Conservation (phyloP, 2,113 vertebrate species). For the Sceloporus tristichus region DNA sequence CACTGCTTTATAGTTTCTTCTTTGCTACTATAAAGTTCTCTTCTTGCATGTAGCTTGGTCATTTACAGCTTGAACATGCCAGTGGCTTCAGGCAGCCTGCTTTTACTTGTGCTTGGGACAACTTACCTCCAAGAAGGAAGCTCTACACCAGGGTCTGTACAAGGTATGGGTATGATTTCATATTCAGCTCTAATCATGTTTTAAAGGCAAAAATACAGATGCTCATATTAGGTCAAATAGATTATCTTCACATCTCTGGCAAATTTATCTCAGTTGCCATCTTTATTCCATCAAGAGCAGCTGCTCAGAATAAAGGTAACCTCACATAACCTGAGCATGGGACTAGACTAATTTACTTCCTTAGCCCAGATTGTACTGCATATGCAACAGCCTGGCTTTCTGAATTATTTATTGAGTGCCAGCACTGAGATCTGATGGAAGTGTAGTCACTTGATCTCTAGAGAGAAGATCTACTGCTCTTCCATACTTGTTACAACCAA, state of each 20-base stretch:
- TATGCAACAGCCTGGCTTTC: not conserved
- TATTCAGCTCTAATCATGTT: not conserved
- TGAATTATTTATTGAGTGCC: not conserved
- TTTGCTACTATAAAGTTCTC: conserved; percentile 57
- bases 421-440: not conserved
- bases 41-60: conserved; percentile 2
- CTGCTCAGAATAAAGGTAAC: not conserved
- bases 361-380: no score
- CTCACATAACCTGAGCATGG: not conserved
- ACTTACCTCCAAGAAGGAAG: conserved; percentile 53
- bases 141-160: conserved; percentile 38
- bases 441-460: not conserved
- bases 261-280: not conserved
- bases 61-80: conserved; percentile 68
- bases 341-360: no score
- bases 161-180: conserved; percentile 70
- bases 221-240: not conserved
- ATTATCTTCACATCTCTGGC: no score
- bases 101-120: conserved; percentile 68
- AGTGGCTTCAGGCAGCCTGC: conserved; percentile 42
- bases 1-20: conserved; percentile 30
- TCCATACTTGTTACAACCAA: not conserved
- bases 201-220: not conserved
- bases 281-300: not conserved
- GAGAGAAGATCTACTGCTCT: not conserved